These are phyloP conservation scores for Lagodon rhomboides DNA, from an alignment of 2,797 vertebrate genomes.

Conservation along the genomic window DNA sequence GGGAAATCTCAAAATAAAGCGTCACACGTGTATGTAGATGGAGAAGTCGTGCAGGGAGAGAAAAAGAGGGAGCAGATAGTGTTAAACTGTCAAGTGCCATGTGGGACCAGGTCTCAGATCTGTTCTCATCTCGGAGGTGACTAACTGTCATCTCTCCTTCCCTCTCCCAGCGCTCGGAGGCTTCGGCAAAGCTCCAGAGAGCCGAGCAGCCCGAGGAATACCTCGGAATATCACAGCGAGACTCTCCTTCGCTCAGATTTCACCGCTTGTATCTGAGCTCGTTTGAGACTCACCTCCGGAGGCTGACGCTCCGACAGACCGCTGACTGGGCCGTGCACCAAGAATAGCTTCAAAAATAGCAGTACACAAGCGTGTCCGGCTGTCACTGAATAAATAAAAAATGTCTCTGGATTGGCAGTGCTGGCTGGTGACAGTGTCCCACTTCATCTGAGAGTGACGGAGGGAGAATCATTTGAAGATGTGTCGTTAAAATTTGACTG, in stretches of 20 bases:
- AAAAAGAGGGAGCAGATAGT: conserved; percentile 22
- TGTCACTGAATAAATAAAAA: conserved; percentile 63
- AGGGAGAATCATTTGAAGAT: conserved; percentile 17
- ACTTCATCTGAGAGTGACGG: conserved; percentile 41
- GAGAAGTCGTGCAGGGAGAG: conserved; percentile 22
- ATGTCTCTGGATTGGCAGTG: conserved; percentile 48
- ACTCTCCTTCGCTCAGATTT: conserved; percentile 58
- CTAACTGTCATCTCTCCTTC: conserved; percentile 68
- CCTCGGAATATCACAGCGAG: conserved; percentile 62
- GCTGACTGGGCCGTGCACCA: conserved; percentile 58
- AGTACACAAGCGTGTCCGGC: conserved; percentile 41
- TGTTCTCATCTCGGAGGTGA: conserved; percentile 66
- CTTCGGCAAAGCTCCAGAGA: conserved; percentile 65
- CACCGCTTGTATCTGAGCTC: conserved; percentile 54
- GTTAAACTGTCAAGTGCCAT: conserved; percentile 69
- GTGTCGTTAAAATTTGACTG: conserved; percentile 32
- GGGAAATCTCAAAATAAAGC: background rate
- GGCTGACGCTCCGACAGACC: conserved; percentile 57
- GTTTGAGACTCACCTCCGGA: conserved; percentile 61
- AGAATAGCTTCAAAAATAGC: conserved; percentile 64
- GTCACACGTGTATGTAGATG: conserved; percentile 8
- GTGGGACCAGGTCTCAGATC: conserved; percentile 69
- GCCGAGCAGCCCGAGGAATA: conserved; percentile 61
- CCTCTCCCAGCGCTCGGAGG: conserved; percentile 62
- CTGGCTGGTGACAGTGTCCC: conserved; percentile 33